Conservation (phyloP, 2,888 invertebrate genomes). For the Andrena marginata region DNA sequence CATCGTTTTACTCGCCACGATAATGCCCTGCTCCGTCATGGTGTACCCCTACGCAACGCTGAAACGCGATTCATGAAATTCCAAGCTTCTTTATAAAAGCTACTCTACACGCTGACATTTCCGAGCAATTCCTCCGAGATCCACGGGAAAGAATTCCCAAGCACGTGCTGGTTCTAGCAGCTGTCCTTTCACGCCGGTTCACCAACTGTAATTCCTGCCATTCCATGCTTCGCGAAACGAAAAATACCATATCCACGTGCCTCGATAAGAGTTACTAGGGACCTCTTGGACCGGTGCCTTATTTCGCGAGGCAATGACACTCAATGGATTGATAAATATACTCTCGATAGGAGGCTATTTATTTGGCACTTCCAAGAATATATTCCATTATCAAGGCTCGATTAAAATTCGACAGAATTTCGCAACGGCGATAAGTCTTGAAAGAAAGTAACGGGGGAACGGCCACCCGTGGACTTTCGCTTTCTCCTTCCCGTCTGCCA, state of each 20-base stretch:
- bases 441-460: slow-evolving; percentile 7
- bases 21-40: neutral
- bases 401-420: slow-evolving; percentile 28
- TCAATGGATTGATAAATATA: neutral
- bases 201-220: too few relatives aligned
- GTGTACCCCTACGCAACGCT: neutral
- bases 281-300: too few relatives aligned
- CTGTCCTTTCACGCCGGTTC: neutral
- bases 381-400: neutral
- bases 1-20: slow-evolving; percentile 29
- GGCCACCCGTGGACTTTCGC: slow-evolving; percentile 36
- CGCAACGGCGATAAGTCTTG: neutral
- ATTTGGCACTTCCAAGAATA: neutral
- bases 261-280: too few relatives aligned
- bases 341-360: neutral
- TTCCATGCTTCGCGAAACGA: too few relatives aligned
- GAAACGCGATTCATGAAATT: neutral
- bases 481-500: slow-evolving; percentile 45
- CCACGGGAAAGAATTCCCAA: neutral
- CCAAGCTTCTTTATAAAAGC: neutral
- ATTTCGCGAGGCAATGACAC: neutral
- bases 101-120: neutral
- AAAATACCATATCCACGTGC: too few relatives aligned
- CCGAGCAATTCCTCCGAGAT: neutral
- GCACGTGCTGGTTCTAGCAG: slow-evolving; percentile 9